Percentiles rank a stretch among this genome's conserved stretches.
phyloP scores from a whole-genome alignment of 1,140 invertebrate species.

The Drosophila guanche region DNA sequence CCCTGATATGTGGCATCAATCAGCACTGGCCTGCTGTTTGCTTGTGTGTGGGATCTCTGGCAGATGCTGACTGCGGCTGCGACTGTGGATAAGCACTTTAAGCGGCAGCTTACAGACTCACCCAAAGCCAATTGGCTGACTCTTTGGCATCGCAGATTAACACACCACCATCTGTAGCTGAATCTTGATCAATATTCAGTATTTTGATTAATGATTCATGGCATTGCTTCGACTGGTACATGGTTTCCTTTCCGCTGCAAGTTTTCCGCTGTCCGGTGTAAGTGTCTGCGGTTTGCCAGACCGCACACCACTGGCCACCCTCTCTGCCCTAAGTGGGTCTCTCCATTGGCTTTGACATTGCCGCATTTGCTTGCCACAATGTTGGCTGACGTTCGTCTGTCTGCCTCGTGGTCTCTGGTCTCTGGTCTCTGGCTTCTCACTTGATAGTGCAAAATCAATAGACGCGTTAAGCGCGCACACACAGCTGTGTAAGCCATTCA shows the following conservation, averaged over 20 bases:
- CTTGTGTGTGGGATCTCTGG: constrained; percentile 1
- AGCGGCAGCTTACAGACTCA: constrained; percentile 37
- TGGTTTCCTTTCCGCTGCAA: too few species aligned
- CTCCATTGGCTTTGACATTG: constrained; percentile 31
- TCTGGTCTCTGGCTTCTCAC: constrained; percentile 13
- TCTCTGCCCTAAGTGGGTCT: constrained; percentile 2
- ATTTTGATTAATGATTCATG: too few species aligned
- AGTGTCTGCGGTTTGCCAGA: neutral
- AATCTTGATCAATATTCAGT: too few species aligned
- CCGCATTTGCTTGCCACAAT: constrained; percentile 19
- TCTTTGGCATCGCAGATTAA: neutral
- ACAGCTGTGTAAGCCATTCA: constrained; percentile 1
- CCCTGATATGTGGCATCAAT: constrained; percentile 42
- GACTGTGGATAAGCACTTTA: constrained; percentile 17
- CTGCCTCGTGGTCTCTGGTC: neutral
- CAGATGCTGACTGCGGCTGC: constrained; percentile 2
- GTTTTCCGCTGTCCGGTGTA: too few species aligned
- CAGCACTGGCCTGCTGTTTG: neutral
- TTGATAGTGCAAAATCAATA: constrained; percentile 70
- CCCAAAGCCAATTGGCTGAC: constrained; percentile 29
- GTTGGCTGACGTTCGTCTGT: neutral
- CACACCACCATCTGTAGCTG: too few species aligned
- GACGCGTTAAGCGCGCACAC: constrained; percentile 15
- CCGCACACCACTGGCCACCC: neutral
- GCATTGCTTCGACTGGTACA: too few species aligned